Evolutionary conservation across 1,140 invertebrate species (phyloP), one percentile per base, ranked within the genome.

Genomic region (Habropoda laboriosa): DNA sequence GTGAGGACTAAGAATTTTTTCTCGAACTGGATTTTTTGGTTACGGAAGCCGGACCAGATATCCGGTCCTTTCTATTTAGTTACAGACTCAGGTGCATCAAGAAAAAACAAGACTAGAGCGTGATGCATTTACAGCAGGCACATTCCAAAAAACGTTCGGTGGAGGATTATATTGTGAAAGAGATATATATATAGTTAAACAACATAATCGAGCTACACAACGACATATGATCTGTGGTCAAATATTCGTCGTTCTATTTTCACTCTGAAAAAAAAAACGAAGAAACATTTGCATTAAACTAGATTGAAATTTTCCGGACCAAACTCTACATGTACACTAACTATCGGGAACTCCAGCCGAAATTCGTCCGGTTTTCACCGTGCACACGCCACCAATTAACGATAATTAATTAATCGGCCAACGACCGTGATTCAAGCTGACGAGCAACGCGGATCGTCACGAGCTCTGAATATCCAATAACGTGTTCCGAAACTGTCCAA

Each of bases 81-180:
- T 55, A 30, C 53, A 75, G 72, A n/a, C 4, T 55, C 2, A 42
- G 66, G 61, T 73, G 61, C 63, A 35, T 66, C 70, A 74, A 79
- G 81, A 76, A 49, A n/a, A 49, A 68, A 73, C 58, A 82, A 81
- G 55, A 64, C 73, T 66, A 72, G 72, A 86, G 85, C 64, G 79
- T 82, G 86, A 87, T 87, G 82, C 85, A 86, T 86, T 80, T 83
- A 84, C 80, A 89, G 82, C 89, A 90, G 89, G 90, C 89, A 64
- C 90, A 91, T 87, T 90, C 88, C 85, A 88, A 87, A 84, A 79
- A 70, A 67, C 63, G 45, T 53, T 55, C n/a, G 57, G 49, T 47
- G 40, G 73, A 32, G n/a, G 61, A 16, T 64, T 16, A 6, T 21
- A 21, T 53, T 18, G 30, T n/a, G 30, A 67, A 24, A 24, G n/a